A percentile compares a stretch with the other conserved stretches of the same genome.
phyloP scores from a whole-genome alignment of 1,140 invertebrate genomes.

The Metopolophium dirhodum region DNA sequence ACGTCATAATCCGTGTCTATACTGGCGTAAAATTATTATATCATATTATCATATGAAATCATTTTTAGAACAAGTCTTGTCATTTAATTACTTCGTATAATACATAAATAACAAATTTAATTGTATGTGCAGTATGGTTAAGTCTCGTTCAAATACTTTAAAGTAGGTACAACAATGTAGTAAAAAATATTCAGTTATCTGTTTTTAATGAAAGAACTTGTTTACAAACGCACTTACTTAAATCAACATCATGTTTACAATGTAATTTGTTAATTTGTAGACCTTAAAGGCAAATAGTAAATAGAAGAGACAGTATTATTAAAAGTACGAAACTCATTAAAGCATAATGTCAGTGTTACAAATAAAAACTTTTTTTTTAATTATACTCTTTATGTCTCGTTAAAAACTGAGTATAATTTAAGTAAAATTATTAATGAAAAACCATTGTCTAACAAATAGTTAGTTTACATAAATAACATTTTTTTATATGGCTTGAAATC shows the following conservation, averaged over 20 bases:
- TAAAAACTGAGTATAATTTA: neutral
- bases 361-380: conserved; percentile 4
- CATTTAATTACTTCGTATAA: neutral
- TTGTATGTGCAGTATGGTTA: neutral
- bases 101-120: neutral
- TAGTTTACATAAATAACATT: neutral
- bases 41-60: neutral
- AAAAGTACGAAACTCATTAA: conserved; percentile 7
- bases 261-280: conserved; percentile 2
- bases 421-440: neutral
- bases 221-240: conserved; percentile 11
- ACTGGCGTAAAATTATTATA: neutral
- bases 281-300: neutral
- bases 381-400: neutral
- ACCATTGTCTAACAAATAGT: neutral
- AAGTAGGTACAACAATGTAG: neutral
- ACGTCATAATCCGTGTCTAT: neutral
- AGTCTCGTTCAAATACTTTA: neutral
- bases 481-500: neutral
- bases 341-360: neutral
- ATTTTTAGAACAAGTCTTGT: neutral
- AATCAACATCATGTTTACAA: conserved; percentile 16
- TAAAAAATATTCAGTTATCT: neutral
- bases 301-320: conserved; percentile 12
- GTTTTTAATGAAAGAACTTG: conserved; percentile 1